Conservation (phyloP, 2,797 vertebrate species). For the Poecilia velifera region DNA sequence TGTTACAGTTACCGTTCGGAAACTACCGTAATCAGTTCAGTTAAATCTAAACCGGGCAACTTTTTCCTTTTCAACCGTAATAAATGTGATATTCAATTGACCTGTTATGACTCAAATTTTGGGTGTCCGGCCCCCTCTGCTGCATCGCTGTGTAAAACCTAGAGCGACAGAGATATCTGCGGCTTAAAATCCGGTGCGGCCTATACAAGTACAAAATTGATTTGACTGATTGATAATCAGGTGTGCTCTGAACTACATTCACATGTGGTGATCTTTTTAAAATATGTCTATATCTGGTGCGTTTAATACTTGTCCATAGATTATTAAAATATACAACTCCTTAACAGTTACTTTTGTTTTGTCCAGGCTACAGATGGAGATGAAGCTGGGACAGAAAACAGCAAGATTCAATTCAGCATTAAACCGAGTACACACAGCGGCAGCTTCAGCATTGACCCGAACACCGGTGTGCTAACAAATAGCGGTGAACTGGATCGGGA, state of each 20-base stretch:
- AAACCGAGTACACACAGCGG: conserved; percentile 74
- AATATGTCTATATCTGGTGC: background rate
- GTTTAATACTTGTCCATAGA: background rate
- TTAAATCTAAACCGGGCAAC: too few relatives aligned
- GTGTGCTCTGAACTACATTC: background rate
- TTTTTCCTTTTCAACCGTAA: too few relatives aligned
- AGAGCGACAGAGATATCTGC: too few relatives aligned
- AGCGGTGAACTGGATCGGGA: conserved; percentile 83
- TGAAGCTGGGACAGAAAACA: conserved; percentile 81
- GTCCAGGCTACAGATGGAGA: conserved; percentile 89
- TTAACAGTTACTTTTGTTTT: conserved; percentile 15
- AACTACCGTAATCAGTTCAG: too few relatives aligned
- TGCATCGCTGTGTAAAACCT: too few relatives aligned
- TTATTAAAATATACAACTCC: background rate
- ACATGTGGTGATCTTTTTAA: background rate
- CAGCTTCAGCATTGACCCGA: conserved; percentile 84
- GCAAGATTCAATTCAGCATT: conserved; percentile 81
- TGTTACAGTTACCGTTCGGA: too few relatives aligned
- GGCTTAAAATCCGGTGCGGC: too few relatives aligned
- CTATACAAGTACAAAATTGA: too few relatives aligned
- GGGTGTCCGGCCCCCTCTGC: too few relatives aligned
- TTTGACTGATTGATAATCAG: too few relatives aligned
- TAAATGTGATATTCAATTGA: too few relatives aligned
- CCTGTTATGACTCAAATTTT: too few relatives aligned
- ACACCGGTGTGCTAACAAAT: conserved; percentile 80